phyloP scores from a whole-genome alignment of 2,113 vertebrate genomes.

The Stigmatopora argus region DNA sequence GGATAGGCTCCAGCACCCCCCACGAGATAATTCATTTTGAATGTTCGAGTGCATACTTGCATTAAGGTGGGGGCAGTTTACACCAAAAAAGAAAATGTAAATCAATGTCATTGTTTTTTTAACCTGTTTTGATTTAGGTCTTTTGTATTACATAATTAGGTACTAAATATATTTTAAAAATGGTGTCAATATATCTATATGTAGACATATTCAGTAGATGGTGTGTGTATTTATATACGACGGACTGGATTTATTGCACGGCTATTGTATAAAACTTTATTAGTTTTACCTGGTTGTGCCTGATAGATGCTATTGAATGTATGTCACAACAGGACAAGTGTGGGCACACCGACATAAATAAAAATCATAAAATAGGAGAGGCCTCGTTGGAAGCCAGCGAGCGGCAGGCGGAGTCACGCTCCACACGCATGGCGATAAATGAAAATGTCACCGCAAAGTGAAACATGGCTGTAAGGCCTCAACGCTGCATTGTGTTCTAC shows the following conservation, averaged over 20 bases:
- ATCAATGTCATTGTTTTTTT: background rate
- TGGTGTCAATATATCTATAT: background rate
- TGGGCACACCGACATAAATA: slow-evolving; percentile 3
- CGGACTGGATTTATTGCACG: background rate
- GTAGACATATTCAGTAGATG: too few species aligned
- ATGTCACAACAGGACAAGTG: background rate
- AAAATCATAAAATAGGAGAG: slow-evolving; percentile 6
- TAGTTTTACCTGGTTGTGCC: background rate
- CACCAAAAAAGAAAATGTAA: background rate
- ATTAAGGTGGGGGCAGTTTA: background rate
- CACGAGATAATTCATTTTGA: too few species aligned
- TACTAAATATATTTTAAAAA: background rate
- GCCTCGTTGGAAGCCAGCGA: slow-evolving; percentile 22
- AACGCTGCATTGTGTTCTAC: slow-evolving; percentile 47
- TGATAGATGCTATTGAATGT: background rate
- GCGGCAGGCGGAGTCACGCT: slow-evolving; percentile 41
- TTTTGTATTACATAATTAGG: background rate
- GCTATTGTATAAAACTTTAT: background rate
- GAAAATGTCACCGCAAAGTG: slow-evolving; percentile 61
- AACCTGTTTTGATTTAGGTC: background rate
- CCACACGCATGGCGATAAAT: slow-evolving; percentile 47
- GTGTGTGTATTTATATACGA: background rate
- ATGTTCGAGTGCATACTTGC: too few species aligned
- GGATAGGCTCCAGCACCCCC: too few species aligned
- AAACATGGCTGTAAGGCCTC: slow-evolving; percentile 59